Base-by-base conservation (phyloP, 2,888 invertebrate genomes). In the Stictocephala bisonia region DNA sequence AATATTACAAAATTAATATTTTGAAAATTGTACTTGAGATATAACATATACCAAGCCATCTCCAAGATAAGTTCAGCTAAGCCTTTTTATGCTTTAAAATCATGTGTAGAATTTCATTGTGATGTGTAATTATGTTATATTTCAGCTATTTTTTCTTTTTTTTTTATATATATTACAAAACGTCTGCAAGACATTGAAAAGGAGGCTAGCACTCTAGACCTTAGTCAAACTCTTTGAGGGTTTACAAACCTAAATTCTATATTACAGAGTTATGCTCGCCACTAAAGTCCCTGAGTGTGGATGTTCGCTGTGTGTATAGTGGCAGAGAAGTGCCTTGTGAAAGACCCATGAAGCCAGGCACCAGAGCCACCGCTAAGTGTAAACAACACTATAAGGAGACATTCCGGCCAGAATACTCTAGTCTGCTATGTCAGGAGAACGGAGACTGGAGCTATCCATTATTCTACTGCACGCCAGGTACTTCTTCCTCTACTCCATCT, bases 401-500 rank as follows among this genome's bases (percentile, higher is more conserved):
- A 15, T 60, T 26, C n/a, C 40, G 27, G 1, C 67, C 40, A 11
- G 15, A 26, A n/a, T 67, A 64, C 26, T 58, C 35, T 13, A 60
- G 50, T 3, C 73, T 75, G 11, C 27, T 40, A 18, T 79, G 79
- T 50, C 73, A 48, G 1, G 13, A 31, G 1, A 71, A 77, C 29
- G 79, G 79, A 1, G 56, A 40, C 4, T 79, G 78, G 79, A 73
- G 67, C 4, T 40, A 72, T 9, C 60, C 72, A 13, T 72, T 78
- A 13, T 79, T 77, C 74, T 74, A 41, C 24, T 79, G 79, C 18
- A 53, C 71, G 24, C 77, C 78, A 78, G 76, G 77, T 78, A 78
- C 73, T 11, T 24, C 48, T 26, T n/a, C 22, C 40, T 1, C 44
- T 50, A 40, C 60, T 48, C 22, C 35, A 15, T 26, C 58, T 9